Conservation (phyloP, 1,140 invertebrate genomes). For the Zaprionus camerounensis region DNA sequence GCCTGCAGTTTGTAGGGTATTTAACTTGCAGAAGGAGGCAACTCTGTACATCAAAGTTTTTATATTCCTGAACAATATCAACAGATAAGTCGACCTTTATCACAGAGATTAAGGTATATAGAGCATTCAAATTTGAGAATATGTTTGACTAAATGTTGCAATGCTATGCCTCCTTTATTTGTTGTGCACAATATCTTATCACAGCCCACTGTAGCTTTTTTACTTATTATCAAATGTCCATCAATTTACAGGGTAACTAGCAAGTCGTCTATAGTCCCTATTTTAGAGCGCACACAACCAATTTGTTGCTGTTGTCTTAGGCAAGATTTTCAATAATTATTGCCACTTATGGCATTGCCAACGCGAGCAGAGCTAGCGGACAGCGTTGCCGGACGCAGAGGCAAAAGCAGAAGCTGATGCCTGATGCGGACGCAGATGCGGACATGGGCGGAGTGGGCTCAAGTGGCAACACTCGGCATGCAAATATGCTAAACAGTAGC, state of each 20-base stretch:
- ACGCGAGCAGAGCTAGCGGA: conserved; percentile 3
- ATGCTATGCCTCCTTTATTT: too few species aligned
- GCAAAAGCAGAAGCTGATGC: background rate
- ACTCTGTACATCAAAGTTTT: too few species aligned
- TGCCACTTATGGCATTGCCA: conserved; percentile 76
- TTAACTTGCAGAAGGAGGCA: too few species aligned
- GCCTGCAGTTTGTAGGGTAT: background rate
- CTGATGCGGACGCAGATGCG: conserved; percentile 28
- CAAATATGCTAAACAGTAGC: conserved; percentile 84
- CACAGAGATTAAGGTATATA: too few species aligned
- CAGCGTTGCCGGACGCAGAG: conserved; percentile 13
- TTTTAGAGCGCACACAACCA: conserved; percentile 11
- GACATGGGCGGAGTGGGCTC: conserved; percentile 60
- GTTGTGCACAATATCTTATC: too few species aligned
- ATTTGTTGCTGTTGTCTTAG: conserved; percentile 72
- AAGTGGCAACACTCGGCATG: conserved; percentile 79
- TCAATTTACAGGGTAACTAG: conserved; percentile 4
- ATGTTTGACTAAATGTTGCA: too few species aligned
- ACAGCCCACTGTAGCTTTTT: too few species aligned
- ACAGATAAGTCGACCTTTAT: too few species aligned
- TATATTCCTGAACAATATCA: too few species aligned
- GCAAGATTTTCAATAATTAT: conserved; percentile 84
- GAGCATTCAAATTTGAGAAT: too few species aligned
- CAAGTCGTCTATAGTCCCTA: background rate
- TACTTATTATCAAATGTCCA: too few species aligned